These are phyloP conservation scores for Takifugu flavidus DNA, from an alignment of 2,113 vertebrate genomes.

Conservation along the genomic window DNA sequence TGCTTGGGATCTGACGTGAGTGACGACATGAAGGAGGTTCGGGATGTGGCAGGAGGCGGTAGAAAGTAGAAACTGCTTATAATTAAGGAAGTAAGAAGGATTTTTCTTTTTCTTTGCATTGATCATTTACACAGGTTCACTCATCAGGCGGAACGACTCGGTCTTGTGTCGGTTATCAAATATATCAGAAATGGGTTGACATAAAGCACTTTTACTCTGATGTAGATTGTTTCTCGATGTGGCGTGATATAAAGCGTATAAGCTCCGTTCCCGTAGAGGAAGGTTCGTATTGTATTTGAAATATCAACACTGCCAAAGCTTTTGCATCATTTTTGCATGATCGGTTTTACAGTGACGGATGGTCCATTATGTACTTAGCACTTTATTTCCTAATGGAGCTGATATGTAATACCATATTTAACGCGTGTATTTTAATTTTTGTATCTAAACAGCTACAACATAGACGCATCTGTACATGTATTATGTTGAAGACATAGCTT, in stretches of 20 bases:
- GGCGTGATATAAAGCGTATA: slow-evolving; percentile 53
- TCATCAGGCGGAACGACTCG: slow-evolving; percentile 46
- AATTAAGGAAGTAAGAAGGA: slow-evolving; percentile 10
- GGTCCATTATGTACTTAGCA: slow-evolving; percentile 71
- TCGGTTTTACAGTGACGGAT: slow-evolving; percentile 52
- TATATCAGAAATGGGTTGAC: slow-evolving; percentile 48
- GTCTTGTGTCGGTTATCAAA: slow-evolving; percentile 23
- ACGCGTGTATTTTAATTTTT: slow-evolving; percentile 36
- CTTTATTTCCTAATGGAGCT: slow-evolving; percentile 74
- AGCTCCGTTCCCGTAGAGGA: slow-evolving; percentile 60
- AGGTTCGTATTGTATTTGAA: slow-evolving; percentile 58
- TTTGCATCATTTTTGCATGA: slow-evolving; percentile 57
- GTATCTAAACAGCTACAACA: slow-evolving; percentile 45
- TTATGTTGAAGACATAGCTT: slow-evolving; percentile 51
- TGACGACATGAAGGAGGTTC: background rate
- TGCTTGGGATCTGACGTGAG: background rate
- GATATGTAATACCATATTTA: slow-evolving; percentile 65
- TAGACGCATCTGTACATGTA: slow-evolving; percentile 39
- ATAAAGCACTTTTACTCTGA: slow-evolving; percentile 74
- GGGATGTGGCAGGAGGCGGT: background rate
- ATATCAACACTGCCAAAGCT: slow-evolving; percentile 62
- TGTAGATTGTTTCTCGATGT: slow-evolving; percentile 30
- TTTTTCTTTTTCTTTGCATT: slow-evolving; percentile 12
- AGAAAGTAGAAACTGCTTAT: background rate
- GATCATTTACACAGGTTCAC: slow-evolving; percentile 21